These are phyloP conservation scores for Odiellus spinosus DNA, from an alignment of 2,888 invertebrate genomes.

Conservation along the genomic window DNA sequence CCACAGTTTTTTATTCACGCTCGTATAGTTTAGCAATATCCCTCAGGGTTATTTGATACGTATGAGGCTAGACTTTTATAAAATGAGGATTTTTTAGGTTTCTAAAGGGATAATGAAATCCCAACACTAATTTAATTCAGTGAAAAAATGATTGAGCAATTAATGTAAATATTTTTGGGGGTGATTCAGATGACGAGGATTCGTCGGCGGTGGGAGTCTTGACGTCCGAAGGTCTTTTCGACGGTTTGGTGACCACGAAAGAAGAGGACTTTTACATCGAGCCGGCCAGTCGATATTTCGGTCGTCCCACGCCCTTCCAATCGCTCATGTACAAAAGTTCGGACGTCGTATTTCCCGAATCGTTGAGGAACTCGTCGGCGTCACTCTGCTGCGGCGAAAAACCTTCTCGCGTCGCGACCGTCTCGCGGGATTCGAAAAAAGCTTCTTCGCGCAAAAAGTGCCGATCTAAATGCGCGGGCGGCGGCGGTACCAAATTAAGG, in stretches of 20 bases:
- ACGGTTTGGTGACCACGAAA: conserved; percentile 62
- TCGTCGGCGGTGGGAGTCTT: conserved; percentile 70
- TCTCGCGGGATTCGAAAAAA: conserved; percentile 4
- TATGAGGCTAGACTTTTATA: too few relatives aligned
- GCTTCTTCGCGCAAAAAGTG: not conserved
- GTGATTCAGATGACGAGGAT: conserved; percentile 54
- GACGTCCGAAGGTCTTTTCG: conserved; percentile 71
- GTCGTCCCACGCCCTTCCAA: conserved; percentile 40
- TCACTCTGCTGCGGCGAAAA: not conserved
- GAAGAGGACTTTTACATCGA: conserved; percentile 68
- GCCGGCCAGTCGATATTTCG: conserved; percentile 48
- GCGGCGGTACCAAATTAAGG: too few relatives aligned
- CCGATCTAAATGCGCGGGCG: not conserved
- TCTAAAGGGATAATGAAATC: too few relatives aligned
- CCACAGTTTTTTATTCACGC: conserved; percentile 1
- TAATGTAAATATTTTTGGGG: not conserved
- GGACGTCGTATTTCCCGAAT: conserved; percentile 42
- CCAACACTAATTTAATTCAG: too few relatives aligned
- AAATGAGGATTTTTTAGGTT: too few relatives aligned
- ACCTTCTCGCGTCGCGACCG: not conserved
- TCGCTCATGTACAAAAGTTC: conserved; percentile 67
- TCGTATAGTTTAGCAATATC: too few relatives aligned
- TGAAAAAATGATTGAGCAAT: too few relatives aligned
- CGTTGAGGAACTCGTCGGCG: conserved; percentile 33
- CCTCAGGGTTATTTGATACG: too few relatives aligned